Evolutionary conservation across 2,888 invertebrate species (phyloP).

Genomic region (Orchestes rusci): DNA sequence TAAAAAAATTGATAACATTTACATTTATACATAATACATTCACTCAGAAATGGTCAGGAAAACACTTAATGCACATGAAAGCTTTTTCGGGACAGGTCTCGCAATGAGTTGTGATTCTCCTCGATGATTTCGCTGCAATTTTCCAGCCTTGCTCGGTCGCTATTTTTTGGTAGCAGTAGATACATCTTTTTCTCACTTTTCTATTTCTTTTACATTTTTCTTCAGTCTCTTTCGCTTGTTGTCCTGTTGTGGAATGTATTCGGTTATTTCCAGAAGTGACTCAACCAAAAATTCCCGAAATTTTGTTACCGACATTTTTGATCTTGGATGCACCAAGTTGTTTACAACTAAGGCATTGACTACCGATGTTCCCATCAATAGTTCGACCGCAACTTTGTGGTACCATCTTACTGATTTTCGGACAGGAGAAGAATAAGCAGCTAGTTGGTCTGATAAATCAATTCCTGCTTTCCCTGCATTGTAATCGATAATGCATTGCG

Average conservation of each 20-base stretch:
- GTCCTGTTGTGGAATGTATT: background rate
- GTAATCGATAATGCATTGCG: slow-evolving; percentile 29
- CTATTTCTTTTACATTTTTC: slow-evolving; percentile 13
- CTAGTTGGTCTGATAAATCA: background rate
- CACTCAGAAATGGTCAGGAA: slow-evolving; percentile 1
- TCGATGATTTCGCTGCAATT: slow-evolving; percentile 5
- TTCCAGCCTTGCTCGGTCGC: slow-evolving; percentile 1
- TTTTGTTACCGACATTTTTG: slow-evolving; percentile 11
- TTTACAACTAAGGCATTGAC: slow-evolving; percentile 27
- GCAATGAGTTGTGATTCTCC: slow-evolving; percentile 12
- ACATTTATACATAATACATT: background rate
- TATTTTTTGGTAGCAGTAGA: slow-evolving; percentile 10
- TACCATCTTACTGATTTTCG: slow-evolving; percentile 32
- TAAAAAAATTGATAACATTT: background rate
- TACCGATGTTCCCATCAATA: slow-evolving; percentile 24
- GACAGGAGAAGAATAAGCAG: slow-evolving; percentile 25
- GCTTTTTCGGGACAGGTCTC: slow-evolving; percentile 2
- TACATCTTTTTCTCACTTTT: slow-evolving; percentile 14
- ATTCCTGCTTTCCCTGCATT: slow-evolving; percentile 30
- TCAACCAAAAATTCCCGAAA: slow-evolving; percentile 11
- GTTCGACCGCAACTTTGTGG: slow-evolving; percentile 29
- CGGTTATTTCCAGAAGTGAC: slow-evolving; percentile 5
- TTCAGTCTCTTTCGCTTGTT: slow-evolving; percentile 6
- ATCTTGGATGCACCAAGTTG: slow-evolving; percentile 22
- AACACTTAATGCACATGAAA: slow-evolving; percentile 4